A percentile compares a stretch with the other conserved stretches of the same genome.
phyloP scores from a whole-genome alignment of 2,888 invertebrate species.

The Tenthredo scrophulariae region DNA sequence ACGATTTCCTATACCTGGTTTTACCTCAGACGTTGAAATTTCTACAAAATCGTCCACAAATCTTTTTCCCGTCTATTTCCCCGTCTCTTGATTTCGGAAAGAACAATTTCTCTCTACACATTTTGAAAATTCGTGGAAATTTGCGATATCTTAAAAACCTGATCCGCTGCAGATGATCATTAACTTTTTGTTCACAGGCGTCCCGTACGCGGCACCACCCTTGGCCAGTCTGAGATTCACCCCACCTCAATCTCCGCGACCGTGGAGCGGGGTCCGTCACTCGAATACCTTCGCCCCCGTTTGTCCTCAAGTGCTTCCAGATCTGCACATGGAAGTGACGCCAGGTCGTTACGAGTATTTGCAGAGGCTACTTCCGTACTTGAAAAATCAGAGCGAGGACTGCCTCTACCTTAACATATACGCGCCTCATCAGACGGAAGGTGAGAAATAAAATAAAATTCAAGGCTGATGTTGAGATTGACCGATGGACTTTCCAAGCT shows the following conservation, averaged over 20 bases:
- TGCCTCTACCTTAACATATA: slow-evolving; percentile 96
- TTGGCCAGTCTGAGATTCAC: slow-evolving; percentile 88
- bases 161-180: neutral
- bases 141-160: too few relatives aligned
- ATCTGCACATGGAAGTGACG: slow-evolving; percentile 82
- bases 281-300: slow-evolving; percentile 89
- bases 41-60: neutral
- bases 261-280: slow-evolving; percentile 87
- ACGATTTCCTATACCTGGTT: neutral
- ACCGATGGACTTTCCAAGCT: neutral
- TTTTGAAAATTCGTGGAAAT: too few relatives aligned
- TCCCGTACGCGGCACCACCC: slow-evolving; percentile 91
- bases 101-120: too few relatives aligned
- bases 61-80: neutral
- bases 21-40: neutral
- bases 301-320: slow-evolving; percentile 91
- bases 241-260: slow-evolving; percentile 91
- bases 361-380: slow-evolving; percentile 85
- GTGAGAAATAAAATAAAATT: slow-evolving; percentile 80
- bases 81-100: too few relatives aligned
- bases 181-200: slow-evolving; percentile 75
- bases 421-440: slow-evolving; percentile 86
- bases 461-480: neutral
- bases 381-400: slow-evolving; percentile 88
- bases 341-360: slow-evolving; percentile 86